phyloP scores from a whole-genome alignment of 2,888 invertebrate species.

The Heterodera filipjevi region DNA sequence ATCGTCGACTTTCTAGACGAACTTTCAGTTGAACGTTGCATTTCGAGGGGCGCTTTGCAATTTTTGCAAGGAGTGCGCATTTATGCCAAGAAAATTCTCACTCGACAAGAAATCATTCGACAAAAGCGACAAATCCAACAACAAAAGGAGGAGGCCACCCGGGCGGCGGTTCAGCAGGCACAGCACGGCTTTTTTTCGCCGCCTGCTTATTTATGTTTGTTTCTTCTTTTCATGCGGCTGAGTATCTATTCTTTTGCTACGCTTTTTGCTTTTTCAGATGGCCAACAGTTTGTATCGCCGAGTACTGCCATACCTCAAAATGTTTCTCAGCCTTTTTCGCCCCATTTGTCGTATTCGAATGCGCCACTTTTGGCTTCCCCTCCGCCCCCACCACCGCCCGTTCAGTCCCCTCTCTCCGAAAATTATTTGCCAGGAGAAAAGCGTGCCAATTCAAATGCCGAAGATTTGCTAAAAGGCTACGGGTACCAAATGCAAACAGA shows the following conservation, averaged over 20 bases:
- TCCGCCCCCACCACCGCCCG: not conserved
- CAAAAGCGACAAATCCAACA: constrained; percentile 26
- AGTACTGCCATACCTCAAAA: not conserved
- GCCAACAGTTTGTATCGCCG: not conserved
- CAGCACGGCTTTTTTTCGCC: not conserved
- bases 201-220: not conserved
- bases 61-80: constrained; percentile 27
- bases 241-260: not conserved
- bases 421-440: not conserved
- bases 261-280: not conserved
- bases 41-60: constrained; percentile 19
- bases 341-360: not conserved
- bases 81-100: constrained; percentile 16
- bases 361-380: not conserved
- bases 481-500: constrained; percentile 17
- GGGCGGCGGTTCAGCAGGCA: not conserved
- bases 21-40: constrained; percentile 14
- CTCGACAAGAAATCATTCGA: constrained; percentile 17
- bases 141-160: constrained; percentile 10
- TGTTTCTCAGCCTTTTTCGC: not conserved
- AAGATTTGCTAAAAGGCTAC: constrained; percentile 26
- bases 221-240: not conserved
- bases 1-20: constrained; percentile 29
- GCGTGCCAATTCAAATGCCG: not conserved
- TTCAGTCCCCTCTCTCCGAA: not conserved